Evolutionary conservation across 2,888 invertebrate genomes (phyloP).

Genomic region (Thelaira solivaga): DNA sequence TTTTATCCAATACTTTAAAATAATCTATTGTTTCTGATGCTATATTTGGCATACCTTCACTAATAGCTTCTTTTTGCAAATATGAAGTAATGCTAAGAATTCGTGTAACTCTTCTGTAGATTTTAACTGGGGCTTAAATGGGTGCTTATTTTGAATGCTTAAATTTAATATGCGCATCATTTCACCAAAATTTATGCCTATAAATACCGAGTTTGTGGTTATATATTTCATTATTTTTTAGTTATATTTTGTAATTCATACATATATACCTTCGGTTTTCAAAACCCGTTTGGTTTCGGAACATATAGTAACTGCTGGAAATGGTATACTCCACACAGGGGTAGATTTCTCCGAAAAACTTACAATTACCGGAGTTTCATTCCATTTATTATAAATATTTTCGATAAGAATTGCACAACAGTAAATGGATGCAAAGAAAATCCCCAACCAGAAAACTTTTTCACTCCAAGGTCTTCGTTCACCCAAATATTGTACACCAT

Average conservation of each 20-base stretch:
- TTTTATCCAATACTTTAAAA: slow-evolving; percentile 71
- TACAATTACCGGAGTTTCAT: slow-evolving; percentile 83
- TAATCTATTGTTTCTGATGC: slow-evolving; percentile 67
- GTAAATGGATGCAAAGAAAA: slow-evolving; percentile 80
- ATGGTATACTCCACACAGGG: slow-evolving; percentile 75
- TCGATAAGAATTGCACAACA: slow-evolving; percentile 80
- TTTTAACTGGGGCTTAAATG: slow-evolving; percentile 61
- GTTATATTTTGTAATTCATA: background rate
- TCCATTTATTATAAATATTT: slow-evolving; percentile 83
- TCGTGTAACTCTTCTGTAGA: slow-evolving; percentile 65
- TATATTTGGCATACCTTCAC: slow-evolving; percentile 67
- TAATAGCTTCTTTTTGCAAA: slow-evolving; percentile 71
- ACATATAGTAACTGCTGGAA: slow-evolving; percentile 75
- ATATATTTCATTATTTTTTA: background rate
- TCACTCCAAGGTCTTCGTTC: slow-evolving; percentile 79
- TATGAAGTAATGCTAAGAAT: slow-evolving; percentile 72
- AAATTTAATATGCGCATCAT: slow-evolving; percentile 65
- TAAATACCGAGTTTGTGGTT: background rate
- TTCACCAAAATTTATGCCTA: slow-evolving; percentile 66
- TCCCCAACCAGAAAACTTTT: slow-evolving; percentile 80
- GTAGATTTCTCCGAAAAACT: slow-evolving; percentile 85
- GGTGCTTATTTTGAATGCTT: slow-evolving; percentile 53
- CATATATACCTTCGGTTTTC: slow-evolving; percentile 58
- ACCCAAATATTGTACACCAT: slow-evolving; percentile 81
- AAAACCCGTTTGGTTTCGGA: slow-evolving; percentile 73